Percentiles rank a stretch among this genome's conserved stretches.
Conservation (phyloP, 2,888 invertebrate species). For the Callimorpha dominula region DNA sequence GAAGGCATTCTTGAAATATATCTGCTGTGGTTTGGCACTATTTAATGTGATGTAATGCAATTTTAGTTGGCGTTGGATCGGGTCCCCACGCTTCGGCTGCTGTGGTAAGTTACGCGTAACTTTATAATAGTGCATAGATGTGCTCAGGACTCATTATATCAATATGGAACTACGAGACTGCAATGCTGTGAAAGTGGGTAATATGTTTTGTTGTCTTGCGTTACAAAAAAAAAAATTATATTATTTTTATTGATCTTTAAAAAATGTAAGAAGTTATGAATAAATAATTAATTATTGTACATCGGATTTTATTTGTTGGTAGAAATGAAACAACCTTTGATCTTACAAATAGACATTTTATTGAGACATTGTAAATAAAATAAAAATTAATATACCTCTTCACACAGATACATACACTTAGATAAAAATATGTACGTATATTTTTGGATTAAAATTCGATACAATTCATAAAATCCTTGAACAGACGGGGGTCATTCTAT, state of each 20-base stretch:
- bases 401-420: constrained; percentile 79
- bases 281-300: constrained; percentile 58
- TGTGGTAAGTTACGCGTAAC: constrained; percentile 81
- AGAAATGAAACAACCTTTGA: constrained; percentile 60
- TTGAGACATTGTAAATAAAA: constrained; percentile 84
- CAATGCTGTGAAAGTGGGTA: constrained; percentile 53
- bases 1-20: constrained; percentile 37
- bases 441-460: constrained; percentile 80
- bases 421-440: constrained; percentile 82
- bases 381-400: constrained; percentile 78
- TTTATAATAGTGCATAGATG: constrained; percentile 77
- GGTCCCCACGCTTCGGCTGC: constrained; percentile 45
- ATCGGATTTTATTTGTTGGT: constrained; percentile 56
- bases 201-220: constrained; percentile 58
- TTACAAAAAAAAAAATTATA: constrained; percentile 43
- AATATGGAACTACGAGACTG: constrained; percentile 48
- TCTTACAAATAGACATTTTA: constrained; percentile 83
- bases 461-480: constrained; percentile 70
- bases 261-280: constrained; percentile 55
- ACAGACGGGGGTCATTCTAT: constrained; percentile 61
- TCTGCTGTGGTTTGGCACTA: constrained; percentile 25
- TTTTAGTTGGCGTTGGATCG: constrained; percentile 75
- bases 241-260: constrained; percentile 46
- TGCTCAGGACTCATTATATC: constrained; percentile 52
- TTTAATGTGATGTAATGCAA: constrained; percentile 53